Base-by-base conservation (phyloP, 2,113 vertebrate species). In the Calonectris borealis region DNA sequence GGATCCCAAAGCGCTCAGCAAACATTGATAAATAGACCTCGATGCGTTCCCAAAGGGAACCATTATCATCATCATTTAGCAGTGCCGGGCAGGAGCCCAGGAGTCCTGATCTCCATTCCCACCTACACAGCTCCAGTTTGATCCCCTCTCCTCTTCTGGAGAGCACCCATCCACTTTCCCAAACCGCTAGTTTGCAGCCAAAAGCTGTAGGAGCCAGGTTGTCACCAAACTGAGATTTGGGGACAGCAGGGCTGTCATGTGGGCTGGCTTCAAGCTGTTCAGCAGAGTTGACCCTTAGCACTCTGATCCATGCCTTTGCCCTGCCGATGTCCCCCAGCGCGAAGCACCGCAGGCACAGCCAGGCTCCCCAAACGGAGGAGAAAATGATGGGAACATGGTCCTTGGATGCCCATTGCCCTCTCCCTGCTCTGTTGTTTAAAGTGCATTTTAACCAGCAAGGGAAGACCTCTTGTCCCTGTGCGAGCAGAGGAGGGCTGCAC, bases 361-460 rank as follows among this genome's bases (percentile, higher is more conserved):
- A 18, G 34, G 18, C 12, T 71, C 9, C 38, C 55, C 69, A 21
- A 36, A 36, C 0, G 4, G 32, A 83, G 64, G 12, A 73, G 31
- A 26, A 73, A 71, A 27, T 0, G 0, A 21, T 18, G 25, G 75
- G 36, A 79, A 68, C 1, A 0, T 5, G 15, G n/a, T 48, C n/a
- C 73, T 44, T 29, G 38, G 46, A 3, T n/a, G 24, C 6, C 48
- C 19, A 2, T 42, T 71, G 44, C 49, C 34, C 31, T 40, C 60
- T 70, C 64, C 36, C 42, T 60, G 34, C 11, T 51, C 2, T 64
- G 25, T 24, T 9, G 1, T 32, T 31, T 27, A 66, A 68, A 62
- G 46, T 13, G 16, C 13, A 21, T 55, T 78, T 31, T 48, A 66
- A 57, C 44, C 36, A 78, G 19, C 34, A 15, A 49, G 52, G 68